Base-by-base conservation (phyloP, 1,140 invertebrate genomes). In the Mylabris phalerata region DNA sequence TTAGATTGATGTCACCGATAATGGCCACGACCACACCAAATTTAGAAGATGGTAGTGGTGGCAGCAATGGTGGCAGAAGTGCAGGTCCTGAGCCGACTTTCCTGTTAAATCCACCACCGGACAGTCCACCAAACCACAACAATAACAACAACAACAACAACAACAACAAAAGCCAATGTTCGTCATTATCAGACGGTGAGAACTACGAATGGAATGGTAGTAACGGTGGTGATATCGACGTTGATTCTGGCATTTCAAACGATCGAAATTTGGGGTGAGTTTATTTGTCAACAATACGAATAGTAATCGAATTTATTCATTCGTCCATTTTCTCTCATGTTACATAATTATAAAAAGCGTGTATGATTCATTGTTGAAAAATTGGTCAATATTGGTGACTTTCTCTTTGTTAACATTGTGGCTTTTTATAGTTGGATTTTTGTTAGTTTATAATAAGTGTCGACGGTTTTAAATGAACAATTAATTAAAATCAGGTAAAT, bases 171-270 rank as follows among this genome's bases (percentile, higher is more conserved):
- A 73, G 71, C 63, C 80, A 80, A 66, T 84, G 79, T 67, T 83
- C 78, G 39, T 83, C 80, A 52, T 73, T 83, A 56, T 84, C 81
- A 7, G 82, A 84, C 61, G 80, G 79, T 13, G 83, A 84, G 68
- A 84, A 80, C 66, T 85, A 79, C 69, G 84, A 85, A 69, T 83
- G 84, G 64, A 83, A 81, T 61, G 82, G 81, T 3, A 32, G 32
- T 32, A 82, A 83, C 67, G 81, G 77, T 45, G 79, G 70, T 27
- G 71, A 71, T 47, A 58, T 61, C 43, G 70, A 71, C 43, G 59
- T 61, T 24, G 68, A 70, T 57, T 65, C 70, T 7, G 68, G 67
- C 3, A 42, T 64, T 11, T 56, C 61, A 7, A 57, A 46, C 26
- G 66, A 69, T 46, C 50, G 64, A 39, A 64, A 45, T 50, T 45